Evolutionary conservation across 2,797 vertebrate species (phyloP).

Genomic region (Pelodytes ibericus): DNA sequence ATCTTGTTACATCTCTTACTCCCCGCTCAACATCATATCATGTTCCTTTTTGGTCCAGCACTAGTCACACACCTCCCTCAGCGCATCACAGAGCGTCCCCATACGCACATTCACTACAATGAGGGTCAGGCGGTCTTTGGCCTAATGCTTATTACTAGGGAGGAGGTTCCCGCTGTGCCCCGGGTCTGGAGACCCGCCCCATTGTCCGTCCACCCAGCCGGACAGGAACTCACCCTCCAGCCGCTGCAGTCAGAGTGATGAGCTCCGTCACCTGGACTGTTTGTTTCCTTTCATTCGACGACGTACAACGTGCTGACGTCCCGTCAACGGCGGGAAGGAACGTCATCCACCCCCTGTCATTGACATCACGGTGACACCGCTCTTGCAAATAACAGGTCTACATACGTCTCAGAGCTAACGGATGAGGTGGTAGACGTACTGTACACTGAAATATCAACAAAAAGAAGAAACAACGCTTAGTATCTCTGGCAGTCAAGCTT

Average conservation of each 20-base stretch:
- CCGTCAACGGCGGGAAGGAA: slow-evolving; percentile 37
- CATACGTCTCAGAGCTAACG: no score
- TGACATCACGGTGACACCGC: slow-evolving; percentile 20
- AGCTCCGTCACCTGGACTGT: slow-evolving; percentile 27
- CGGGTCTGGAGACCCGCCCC: neutral
- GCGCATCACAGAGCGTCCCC: neutral
- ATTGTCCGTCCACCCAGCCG: neutral
- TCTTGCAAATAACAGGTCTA: neutral
- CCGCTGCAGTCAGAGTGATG: slow-evolving; percentile 14
- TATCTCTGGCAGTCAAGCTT: no score
- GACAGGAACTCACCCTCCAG: slow-evolving; percentile 15
- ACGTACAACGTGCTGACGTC: slow-evolving; percentile 42
- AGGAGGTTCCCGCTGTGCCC: neutral
- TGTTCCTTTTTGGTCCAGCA: neutral
- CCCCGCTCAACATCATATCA: no score
- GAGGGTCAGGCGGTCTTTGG: neutral
- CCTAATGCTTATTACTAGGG: neutral
- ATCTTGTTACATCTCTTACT: no score
- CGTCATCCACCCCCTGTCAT: slow-evolving; percentile 31
- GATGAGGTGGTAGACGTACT: no score
- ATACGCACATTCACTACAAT: neutral
- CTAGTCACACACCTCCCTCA: neutral
- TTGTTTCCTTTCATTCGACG: slow-evolving; percentile 54
- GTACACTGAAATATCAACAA: no score
- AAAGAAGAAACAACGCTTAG: no score